A percentile compares a stretch with the other conserved stretches of the same genome.
Conservation (phyloP, 2,797 vertebrate species). For the Lindbergichthys nudifrons region DNA sequence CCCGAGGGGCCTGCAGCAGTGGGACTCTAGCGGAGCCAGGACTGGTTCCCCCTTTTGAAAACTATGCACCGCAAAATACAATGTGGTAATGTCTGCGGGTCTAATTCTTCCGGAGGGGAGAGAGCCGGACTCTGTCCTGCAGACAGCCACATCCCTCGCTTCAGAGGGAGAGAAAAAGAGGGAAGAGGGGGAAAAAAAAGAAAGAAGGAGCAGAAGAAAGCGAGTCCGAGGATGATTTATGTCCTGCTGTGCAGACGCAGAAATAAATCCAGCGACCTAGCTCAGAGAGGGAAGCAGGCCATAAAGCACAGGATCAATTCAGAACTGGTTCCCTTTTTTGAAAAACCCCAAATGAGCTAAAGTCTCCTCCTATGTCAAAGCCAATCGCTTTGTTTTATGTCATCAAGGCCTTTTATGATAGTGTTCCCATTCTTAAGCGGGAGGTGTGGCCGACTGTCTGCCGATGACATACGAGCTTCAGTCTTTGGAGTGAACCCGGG, state of each 20-base stretch:
- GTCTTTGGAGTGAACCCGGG: conserved; percentile 32
- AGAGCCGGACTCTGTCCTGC: conserved; percentile 76
- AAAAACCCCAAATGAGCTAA: conserved; percentile 80
- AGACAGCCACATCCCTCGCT: conserved; percentile 76
- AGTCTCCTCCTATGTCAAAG: conserved; percentile 77
- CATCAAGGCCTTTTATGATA: conserved; percentile 74
- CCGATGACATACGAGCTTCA: conserved; percentile 46
- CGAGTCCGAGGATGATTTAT: conserved; percentile 80
- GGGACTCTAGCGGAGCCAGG: conserved; percentile 75
- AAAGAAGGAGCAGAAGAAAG: conserved; percentile 65
- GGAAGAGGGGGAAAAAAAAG: conserved; percentile 41
- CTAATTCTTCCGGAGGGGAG: conserved; percentile 87
- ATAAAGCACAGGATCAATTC: conserved; percentile 79
- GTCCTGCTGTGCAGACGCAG: conserved; percentile 78
- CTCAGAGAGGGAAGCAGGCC: conserved; percentile 70
- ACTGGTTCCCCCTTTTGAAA: conserved; percentile 78
- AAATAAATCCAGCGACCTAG: conserved; percentile 79
- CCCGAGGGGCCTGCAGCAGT: conserved; percentile 72
- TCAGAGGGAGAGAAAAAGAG: conserved; percentile 48
- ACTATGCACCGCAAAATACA: conserved; percentile 82
- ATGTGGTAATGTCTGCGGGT: conserved; percentile 87
- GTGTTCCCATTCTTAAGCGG: conserved; percentile 59
- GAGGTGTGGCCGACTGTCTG: conserved; percentile 39
- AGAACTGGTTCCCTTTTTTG: conserved; percentile 60
- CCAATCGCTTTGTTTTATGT: conserved; percentile 81